Percentiles rank a stretch among this genome's conserved stretches.
These are phyloP conservation scores for Ridgeia piscesae DNA, from an alignment of 1,140 invertebrate species.

Conservation along the genomic window DNA sequence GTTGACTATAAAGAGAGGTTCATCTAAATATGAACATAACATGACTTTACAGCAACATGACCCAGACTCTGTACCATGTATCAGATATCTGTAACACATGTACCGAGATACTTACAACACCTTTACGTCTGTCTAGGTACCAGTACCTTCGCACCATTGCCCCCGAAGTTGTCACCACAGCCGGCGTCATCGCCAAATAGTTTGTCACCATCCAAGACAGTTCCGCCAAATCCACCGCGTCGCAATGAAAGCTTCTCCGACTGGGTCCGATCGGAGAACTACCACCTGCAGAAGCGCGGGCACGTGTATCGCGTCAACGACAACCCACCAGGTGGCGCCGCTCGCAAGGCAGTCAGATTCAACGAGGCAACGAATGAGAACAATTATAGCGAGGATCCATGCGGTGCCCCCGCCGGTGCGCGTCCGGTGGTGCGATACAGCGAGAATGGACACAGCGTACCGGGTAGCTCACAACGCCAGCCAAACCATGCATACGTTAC, in stretches of 20 bases:
- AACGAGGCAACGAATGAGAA: not conserved
- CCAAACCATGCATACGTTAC: not conserved
- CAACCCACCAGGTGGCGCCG: not conserved
- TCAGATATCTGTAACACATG: too few species aligned
- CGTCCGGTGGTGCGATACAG: not conserved
- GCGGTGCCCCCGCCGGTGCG: not conserved
- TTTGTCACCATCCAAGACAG: not conserved
- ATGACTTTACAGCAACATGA: too few species aligned
- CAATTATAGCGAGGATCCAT: not conserved
- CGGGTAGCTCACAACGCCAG: not conserved
- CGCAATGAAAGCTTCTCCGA: not conserved
- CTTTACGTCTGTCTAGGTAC: not conserved
- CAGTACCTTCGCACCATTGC: not conserved
- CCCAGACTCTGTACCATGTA: too few species aligned
- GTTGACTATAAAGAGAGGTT: too few species aligned
- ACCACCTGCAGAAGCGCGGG: not conserved
- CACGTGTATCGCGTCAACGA: not conserved
- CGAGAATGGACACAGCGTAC: not conserved
- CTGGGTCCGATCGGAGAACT: not conserved
- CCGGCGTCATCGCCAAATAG: not conserved
- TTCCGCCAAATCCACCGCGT: not conserved
- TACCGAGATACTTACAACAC: not conserved
- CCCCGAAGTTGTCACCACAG: not conserved
- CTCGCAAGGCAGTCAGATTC: not conserved
- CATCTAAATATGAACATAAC: too few species aligned